Percentiles rank a stretch among this genome's conserved stretches.
These are phyloP conservation scores for Lucifuga dentata DNA, from an alignment of 2,113 vertebrate species.

Conservation along the genomic window DNA sequence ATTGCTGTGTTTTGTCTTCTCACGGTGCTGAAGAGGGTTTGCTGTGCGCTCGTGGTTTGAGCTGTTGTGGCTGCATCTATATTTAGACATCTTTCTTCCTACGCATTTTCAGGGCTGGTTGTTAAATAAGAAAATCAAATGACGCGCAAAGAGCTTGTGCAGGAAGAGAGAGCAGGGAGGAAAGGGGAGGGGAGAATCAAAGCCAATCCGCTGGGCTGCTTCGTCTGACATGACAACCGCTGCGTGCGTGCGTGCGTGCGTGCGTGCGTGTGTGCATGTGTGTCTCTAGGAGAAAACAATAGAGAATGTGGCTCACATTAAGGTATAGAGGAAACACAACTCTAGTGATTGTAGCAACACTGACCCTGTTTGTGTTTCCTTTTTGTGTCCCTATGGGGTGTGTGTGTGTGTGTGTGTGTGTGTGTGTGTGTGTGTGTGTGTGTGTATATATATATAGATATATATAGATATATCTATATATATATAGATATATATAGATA, in stretches of 20 bases:
- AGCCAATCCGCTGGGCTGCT: constrained; percentile 71
- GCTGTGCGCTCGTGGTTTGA: constrained; percentile 62
- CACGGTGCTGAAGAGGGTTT: constrained; percentile 70
- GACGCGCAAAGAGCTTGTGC: constrained; percentile 77
- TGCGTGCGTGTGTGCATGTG: constrained; percentile 41
- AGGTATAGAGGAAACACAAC: constrained; percentile 61
- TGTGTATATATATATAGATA: too few relatives aligned
- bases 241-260: constrained; percentile 28
- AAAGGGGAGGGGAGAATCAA: constrained; percentile 67
- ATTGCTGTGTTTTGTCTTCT: constrained; percentile 74
- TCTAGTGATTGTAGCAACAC: constrained; percentile 52
- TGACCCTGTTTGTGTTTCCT: constrained; percentile 59
- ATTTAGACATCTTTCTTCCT: constrained; percentile 86
- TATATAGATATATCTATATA: too few relatives aligned
- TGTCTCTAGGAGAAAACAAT: constrained; percentile 57
- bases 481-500: too few relatives aligned
- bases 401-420: too few relatives aligned
- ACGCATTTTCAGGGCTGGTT: constrained; percentile 86
- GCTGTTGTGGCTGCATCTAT: constrained; percentile 84
- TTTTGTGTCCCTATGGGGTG: constrained; percentile 11
- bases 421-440: too few relatives aligned
- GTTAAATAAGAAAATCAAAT: constrained; percentile 88
- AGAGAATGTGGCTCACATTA: constrained; percentile 56
- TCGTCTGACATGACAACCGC: constrained; percentile 65
- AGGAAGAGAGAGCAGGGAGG: constrained; percentile 62